These are phyloP conservation scores for Syrista parreyssii DNA, from an alignment of 2,888 invertebrate species.

Conservation along the genomic window DNA sequence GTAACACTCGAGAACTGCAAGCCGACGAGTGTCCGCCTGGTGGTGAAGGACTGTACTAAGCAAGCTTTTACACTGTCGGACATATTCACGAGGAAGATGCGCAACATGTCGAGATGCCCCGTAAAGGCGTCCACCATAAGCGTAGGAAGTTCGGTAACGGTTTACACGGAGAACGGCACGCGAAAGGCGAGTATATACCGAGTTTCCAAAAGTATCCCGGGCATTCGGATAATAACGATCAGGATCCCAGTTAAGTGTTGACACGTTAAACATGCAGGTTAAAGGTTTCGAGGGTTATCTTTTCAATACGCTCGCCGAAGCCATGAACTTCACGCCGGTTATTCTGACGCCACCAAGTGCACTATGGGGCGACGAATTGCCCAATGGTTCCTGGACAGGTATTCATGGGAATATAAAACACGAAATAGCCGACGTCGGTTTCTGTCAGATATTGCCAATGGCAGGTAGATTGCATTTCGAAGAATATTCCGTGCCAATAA, in stretches of 20 bases:
- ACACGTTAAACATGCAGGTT: conserved; percentile 1
- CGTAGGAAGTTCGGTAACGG: neutral
- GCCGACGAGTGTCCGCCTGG: conserved; percentile 6
- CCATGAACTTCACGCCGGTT: conserved; percentile 7
- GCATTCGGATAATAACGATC: neutral
- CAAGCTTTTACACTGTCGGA: neutral
- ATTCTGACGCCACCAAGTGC: neutral
- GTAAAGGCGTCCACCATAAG: neutral
- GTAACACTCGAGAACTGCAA: neutral
- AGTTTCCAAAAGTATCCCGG: neutral
- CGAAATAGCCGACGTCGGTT: conserved; percentile 12
- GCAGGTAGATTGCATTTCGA: conserved; percentile 7
- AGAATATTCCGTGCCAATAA: conserved; percentile 14
- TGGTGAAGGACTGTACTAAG: conserved; percentile 2
- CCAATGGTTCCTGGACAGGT: conserved; percentile 9
- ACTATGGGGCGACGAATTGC: conserved; percentile 9
- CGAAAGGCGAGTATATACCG: neutral
- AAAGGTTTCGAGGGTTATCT: conserved; percentile 4
- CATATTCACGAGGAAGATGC: conserved; percentile 7
- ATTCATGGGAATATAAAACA: conserved; percentile 12
- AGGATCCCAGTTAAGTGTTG: neutral
- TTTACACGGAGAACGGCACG: neutral
- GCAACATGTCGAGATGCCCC: conserved; percentile 3
- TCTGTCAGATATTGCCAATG: conserved; percentile 6
- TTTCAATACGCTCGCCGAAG: conserved; percentile 6